These are phyloP conservation scores for Synodontis membranacea DNA, from an alignment of 2,113 vertebrate species.

Conservation along the genomic window DNA sequence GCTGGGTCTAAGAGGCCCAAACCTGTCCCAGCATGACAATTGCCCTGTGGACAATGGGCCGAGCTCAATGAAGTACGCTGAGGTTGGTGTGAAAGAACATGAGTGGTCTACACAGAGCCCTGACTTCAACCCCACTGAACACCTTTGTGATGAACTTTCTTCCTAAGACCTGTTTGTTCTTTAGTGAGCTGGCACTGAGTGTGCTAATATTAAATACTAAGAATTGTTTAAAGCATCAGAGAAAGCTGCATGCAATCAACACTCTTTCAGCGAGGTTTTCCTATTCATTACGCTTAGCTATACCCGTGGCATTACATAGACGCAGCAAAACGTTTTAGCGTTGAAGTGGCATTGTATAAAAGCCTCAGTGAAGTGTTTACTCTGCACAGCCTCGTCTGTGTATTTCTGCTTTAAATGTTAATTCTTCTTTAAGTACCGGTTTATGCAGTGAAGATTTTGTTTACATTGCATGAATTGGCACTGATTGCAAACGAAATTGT, in stretches of 20 bases:
- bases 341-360: background rate
- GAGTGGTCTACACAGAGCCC: too few species aligned
- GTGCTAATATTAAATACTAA: slow-evolving; percentile 3
- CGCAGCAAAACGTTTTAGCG: background rate
- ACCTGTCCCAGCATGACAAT: too few species aligned
- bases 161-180: background rate
- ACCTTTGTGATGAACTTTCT: too few species aligned
- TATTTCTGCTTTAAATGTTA: background rate
- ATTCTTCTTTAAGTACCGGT: background rate
- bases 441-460: background rate
- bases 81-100: too few species aligned
- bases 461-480: background rate
- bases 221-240: background rate
- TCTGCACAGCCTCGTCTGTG: background rate
- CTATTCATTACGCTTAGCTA: background rate
- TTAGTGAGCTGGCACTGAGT: slow-evolving; percentile 34
- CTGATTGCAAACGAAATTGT: background rate
- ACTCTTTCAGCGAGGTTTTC: background rate
- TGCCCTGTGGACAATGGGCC: too few species aligned
- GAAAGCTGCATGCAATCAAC: background rate
- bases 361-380: slow-evolving; percentile 7
- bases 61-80: too few species aligned
- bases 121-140: too few species aligned
- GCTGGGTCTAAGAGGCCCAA: too few species aligned
- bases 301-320: background rate